Evolutionary conservation across 2,888 invertebrate species (phyloP), one percentile per base, ranked within the genome.

Genomic region (Nomada fucata): DNA sequence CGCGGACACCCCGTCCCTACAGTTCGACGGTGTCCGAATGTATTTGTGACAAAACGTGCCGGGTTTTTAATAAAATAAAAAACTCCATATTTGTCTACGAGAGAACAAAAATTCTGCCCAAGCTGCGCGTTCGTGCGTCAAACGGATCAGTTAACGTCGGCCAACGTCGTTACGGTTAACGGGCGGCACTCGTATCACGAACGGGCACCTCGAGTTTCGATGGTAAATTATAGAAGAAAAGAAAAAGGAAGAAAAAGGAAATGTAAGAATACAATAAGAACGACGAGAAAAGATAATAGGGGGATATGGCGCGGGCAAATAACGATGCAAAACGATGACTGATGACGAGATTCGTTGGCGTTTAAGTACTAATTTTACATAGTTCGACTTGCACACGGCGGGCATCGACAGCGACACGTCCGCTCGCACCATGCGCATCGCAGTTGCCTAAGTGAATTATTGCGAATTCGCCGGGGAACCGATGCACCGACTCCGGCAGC

Each of bases 31-130:
- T 23, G 57, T 61, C 52, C 59, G 50, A 23, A 53, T 0, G 42
- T 76, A 53, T 53, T 53, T 69, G 68, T 71, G 85, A 87, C 75
- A 85, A 87, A 85, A 84, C 88, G 88, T 86, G 86, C 87, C 82
- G 82, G 75, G 85, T 84, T 20, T 84, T 76, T 81, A 73, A 85
- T 86, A 61, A 84, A 82, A 86, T 75, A 74, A 84, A 82, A 86
- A 86, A 65, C 64, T 75, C 13, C 69, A 71, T 86, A 76, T 69
- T 64, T 36, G 72, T 86, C 70, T 61, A 84, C 20, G 36, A 81
- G 82, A 79, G 68, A 77, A 83, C 36, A 50, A 47, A 67, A 79
- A 71, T 71, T 55, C 61, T 67, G 76, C 73, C 52, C 85, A 52
- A 84, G 26, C 50, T 67, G 75, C 55, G 44, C 52, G 63, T 82